Evolutionary conservation across 2,113 vertebrate genomes (phyloP).

Genomic region (Pandion haliaetus): DNA sequence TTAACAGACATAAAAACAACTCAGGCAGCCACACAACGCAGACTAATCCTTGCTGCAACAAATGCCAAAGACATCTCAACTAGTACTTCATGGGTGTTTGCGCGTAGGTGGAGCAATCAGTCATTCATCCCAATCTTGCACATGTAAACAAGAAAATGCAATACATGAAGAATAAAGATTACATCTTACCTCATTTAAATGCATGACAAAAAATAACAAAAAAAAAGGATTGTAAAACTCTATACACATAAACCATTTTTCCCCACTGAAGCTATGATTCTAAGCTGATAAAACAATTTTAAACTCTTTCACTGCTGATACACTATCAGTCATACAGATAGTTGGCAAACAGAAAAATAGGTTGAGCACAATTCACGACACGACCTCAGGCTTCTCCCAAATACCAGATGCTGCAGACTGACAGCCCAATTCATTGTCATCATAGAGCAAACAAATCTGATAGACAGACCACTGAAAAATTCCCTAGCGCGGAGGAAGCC

Average conservation of each 20-base stretch:
- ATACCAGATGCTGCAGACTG: slow-evolving; percentile 8
- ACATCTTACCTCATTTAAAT: slow-evolving; percentile 3
- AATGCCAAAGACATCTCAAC: slow-evolving; percentile 30
- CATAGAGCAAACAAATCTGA: not conserved
- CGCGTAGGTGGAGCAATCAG: not conserved
- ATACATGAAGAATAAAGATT: not conserved
- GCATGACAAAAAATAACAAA: not conserved
- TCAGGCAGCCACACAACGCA: not conserved
- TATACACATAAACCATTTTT: not conserved
- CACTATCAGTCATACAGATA: not conserved
- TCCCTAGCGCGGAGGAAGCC: not conserved
- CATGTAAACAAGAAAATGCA: slow-evolving; percentile 10
- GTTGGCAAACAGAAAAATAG: not conserved
- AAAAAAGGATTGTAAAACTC: not conserved
- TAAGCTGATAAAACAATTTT: not conserved
- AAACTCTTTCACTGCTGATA: not conserved
- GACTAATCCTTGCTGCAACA: slow-evolving; percentile 50
- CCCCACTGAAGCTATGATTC: not conserved
- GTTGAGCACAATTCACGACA: not conserved
- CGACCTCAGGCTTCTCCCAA: not conserved
- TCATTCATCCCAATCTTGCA: not conserved
- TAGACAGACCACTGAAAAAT: not conserved
- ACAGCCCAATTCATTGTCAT: not conserved
- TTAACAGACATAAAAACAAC: slow-evolving; percentile 62
- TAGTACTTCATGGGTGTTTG: slow-evolving; percentile 2